Conservation (phyloP, 2,888 invertebrate genomes). For the Hesperia comma region DNA sequence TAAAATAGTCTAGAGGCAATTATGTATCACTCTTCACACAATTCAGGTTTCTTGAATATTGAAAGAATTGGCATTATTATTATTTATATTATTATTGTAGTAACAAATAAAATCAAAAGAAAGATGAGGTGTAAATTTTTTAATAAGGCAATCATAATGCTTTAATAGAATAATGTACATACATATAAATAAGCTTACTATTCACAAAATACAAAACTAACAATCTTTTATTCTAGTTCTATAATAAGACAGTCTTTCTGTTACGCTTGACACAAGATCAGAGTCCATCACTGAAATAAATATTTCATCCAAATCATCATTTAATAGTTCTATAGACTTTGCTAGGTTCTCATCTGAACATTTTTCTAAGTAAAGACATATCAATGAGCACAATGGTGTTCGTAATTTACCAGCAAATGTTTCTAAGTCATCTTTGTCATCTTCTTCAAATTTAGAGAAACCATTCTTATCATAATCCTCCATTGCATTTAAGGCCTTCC, state of each 20-base stretch:
- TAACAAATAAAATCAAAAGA: no score
- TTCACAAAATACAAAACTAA: slow-evolving; percentile 43
- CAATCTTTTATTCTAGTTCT: slow-evolving; percentile 64
- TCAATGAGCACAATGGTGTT: slow-evolving; percentile 56
- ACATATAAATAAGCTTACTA: no score
- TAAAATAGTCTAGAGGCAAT: no score
- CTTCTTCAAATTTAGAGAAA: slow-evolving; percentile 58
- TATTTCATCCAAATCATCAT: slow-evolving; percentile 61
- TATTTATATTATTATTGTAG: no score
- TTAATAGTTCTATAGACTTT: slow-evolving; percentile 58
- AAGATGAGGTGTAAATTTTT: no score
- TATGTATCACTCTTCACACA: no score
- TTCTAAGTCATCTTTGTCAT: slow-evolving; percentile 58
- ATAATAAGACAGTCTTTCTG: slow-evolving; percentile 57
- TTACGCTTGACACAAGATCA: slow-evolving; percentile 53
- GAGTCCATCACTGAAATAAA: slow-evolving; percentile 54
- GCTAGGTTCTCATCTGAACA: slow-evolving; percentile 62
- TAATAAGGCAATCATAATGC: no score
- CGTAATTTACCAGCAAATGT: slow-evolving; percentile 62
- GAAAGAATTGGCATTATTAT: no score
- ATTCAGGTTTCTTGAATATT: no score
- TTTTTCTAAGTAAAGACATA: slow-evolving; percentile 64
- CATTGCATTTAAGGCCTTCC: slow-evolving; percentile 60
- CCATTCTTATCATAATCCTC: slow-evolving; percentile 57
- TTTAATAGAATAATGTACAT: no score